Evolutionary conservation across 2,113 vertebrate species (phyloP), one percentile per base, ranked within the genome.

Genomic region (Gallinago jamesoni): DNA sequence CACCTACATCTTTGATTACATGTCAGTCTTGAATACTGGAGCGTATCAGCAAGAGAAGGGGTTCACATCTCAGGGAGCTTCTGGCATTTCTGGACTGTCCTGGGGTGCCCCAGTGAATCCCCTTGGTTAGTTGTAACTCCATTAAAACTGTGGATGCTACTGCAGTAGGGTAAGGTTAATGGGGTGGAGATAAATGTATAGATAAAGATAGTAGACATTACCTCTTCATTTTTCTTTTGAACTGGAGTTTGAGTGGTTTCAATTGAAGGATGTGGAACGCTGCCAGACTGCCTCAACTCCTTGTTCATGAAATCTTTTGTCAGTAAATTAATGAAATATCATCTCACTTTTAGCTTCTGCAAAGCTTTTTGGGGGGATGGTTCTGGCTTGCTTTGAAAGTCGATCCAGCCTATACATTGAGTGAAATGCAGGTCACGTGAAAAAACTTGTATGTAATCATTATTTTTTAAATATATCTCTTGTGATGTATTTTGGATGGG

Each of bases 21-120:
- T n/a, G 6, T 70, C 33, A 17, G 19, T 11, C 75, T 87, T 67
- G 56, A 41, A 5, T 21, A 3, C 22, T 37, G 27, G 39, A 91
- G 8, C 0, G 0, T 19, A 16, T 35, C 8, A 5, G 19, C 39
- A 52, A 23, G 72, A 41, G 63, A 89, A 70, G 23, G 33, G 35
- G 37, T 64, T 64, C 63, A 14, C 22, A 18, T 47, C n/a, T 47
- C 25, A 35, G 48, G 75, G 53, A 82, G 30, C 17, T 20, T 66
- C 24, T 62, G 33, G 30, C 16, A 15, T 68, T 64, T 60, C 82
- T 87, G 47, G 3, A 1, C 56, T 62, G 52, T 56, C 20, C 63
- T 13, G 35, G 31, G 28, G 4, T 74, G 63, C 50, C 55, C 31
- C 41, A 18, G 56, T 11, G 39, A 39, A 12, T 64, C 50, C 50